Evolutionary conservation across 2,113 vertebrate genomes (phyloP).

Genomic region (Promerops cafer): DNA sequence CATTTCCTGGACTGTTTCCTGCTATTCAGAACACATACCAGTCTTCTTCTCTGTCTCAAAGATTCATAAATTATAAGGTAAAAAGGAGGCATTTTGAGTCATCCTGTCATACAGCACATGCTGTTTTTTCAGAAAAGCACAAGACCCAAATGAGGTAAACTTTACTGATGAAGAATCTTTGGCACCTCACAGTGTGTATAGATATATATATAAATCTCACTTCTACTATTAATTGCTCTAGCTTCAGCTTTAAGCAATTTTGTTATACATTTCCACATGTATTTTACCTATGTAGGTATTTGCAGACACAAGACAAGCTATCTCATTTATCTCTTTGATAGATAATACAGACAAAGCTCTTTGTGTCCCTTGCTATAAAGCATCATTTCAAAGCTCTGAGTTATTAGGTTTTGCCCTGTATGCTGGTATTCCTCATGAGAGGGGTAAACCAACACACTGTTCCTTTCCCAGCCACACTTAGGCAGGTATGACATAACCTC

Average conservation of each 20-base stretch:
- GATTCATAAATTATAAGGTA: not conserved
- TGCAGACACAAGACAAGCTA: not conserved
- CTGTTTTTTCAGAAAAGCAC: not conserved
- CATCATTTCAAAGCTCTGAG: not conserved
- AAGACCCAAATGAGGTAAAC: not conserved
- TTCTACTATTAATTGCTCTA: not conserved
- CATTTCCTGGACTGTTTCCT: slow-evolving; percentile 19
- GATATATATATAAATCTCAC: not conserved
- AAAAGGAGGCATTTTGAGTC: slow-evolving; percentile 3
- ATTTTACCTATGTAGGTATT: not conserved
- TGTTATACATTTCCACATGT: not conserved
- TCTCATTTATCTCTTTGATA: not conserved
- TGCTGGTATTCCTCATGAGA: not conserved
- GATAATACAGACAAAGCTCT: not conserved
- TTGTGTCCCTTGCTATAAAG: not conserved
- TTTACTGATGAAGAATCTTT: not conserved
- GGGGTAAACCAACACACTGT: not conserved
- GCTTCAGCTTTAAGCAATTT: not conserved
- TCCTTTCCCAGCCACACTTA: not conserved
- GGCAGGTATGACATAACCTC: not conserved
- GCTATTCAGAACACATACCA: not conserved
- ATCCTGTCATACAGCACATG: not conserved
- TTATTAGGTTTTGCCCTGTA: not conserved
- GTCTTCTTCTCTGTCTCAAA: not conserved
- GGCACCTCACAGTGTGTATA: not conserved